Conservation (phyloP, 2,113 vertebrate species). For the Columba livia region DNA sequence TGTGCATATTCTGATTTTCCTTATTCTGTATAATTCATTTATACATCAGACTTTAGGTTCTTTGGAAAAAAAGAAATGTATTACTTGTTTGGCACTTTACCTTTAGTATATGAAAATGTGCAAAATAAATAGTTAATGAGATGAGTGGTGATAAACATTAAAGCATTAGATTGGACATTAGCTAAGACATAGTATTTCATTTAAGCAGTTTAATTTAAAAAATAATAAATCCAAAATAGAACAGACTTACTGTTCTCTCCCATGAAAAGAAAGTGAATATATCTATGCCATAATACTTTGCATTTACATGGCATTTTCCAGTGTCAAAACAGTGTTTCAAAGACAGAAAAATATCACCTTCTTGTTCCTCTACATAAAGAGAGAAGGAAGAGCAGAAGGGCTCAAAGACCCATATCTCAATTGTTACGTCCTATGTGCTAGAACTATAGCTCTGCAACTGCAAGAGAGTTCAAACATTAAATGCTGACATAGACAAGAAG, state of each 20-base stretch:
- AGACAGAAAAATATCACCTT: not conserved
- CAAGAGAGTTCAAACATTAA: not conserved
- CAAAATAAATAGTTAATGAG: not conserved
- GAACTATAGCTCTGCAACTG: not conserved
- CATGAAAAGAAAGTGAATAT: not conserved
- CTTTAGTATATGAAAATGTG: not conserved
- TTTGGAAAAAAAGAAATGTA: not conserved
- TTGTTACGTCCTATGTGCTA: not conserved
- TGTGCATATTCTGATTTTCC: not conserved
- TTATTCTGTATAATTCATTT: not conserved
- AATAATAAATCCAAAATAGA: not conserved
- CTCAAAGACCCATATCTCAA: not conserved
- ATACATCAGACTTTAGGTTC: not conserved
- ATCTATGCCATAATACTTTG: not conserved
- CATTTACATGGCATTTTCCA: not conserved
- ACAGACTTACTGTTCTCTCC: not conserved
- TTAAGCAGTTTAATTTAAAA: not conserved
- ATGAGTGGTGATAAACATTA: not conserved
- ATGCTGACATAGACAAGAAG: fast-evolving
- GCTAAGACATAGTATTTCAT: not conserved
- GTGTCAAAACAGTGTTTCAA: not conserved
- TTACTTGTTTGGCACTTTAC: not conserved
- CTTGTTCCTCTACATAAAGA: not conserved
- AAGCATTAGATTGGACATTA: not conserved
- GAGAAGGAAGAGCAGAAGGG: not conserved